phyloP scores from a whole-genome alignment of 2,888 invertebrate genomes.

The Pogonocherus hispidulus region DNA sequence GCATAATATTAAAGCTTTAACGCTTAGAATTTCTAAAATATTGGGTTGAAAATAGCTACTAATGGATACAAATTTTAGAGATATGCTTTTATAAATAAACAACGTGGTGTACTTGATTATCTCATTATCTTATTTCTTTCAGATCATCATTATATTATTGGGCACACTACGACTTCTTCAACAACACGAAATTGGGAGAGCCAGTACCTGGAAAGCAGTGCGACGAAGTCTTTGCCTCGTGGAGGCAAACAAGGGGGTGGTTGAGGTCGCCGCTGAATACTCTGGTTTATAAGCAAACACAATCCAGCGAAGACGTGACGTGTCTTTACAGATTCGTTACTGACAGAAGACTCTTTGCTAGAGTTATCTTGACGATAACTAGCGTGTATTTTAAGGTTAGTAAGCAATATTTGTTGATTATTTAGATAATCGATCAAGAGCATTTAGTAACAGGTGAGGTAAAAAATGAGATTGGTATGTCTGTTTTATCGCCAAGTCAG shows the following conservation, averaged over 20 bases:
- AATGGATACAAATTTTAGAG: too few species aligned
- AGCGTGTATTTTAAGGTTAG: constrained; percentile 85
- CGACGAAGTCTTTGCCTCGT: constrained; percentile 90
- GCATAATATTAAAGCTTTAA: too few species aligned
- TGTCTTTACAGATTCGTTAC: constrained; percentile 89
- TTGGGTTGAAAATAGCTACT: too few species aligned
- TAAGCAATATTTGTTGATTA: background rate
- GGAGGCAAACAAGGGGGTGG: constrained; percentile 83
- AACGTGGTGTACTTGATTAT: too few species aligned
- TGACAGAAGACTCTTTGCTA: constrained; percentile 84
- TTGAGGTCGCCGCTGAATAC: constrained; percentile 89
- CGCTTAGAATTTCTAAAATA: too few species aligned
- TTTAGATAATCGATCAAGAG: too few species aligned
- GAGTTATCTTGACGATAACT: constrained; percentile 83
- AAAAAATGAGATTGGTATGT: too few species aligned
- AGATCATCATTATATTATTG: constrained; percentile 93
- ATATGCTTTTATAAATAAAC: too few species aligned
- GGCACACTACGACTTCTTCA: constrained; percentile 96
- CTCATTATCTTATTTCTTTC: too few species aligned
- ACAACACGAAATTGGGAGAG: constrained; percentile 89
- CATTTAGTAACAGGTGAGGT: too few species aligned
- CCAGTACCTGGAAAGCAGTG: constrained; percentile 86
- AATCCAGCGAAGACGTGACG: constrained; percentile 80
- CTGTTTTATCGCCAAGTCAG: too few species aligned
- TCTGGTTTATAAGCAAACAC: constrained; percentile 85